These are phyloP conservation scores for Gastrophryne carolinensis DNA, from an alignment of 2,797 vertebrate genomes.

Conservation along the genomic window DNA sequence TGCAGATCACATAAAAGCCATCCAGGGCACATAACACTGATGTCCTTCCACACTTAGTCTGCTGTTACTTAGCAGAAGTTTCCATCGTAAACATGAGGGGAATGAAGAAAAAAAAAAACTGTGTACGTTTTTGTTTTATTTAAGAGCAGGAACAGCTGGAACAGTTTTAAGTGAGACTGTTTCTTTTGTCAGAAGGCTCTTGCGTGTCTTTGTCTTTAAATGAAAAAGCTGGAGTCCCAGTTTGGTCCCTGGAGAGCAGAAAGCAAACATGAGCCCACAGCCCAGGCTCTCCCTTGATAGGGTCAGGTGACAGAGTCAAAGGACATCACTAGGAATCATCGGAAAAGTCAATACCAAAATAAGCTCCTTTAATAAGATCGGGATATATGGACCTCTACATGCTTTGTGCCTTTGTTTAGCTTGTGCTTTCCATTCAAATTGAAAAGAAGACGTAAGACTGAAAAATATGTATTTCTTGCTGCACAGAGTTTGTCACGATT, in stretches of 20 bases:
- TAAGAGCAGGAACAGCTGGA: constrained; percentile 72
- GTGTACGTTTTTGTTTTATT: constrained; percentile 42
- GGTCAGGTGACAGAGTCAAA: constrained; percentile 68
- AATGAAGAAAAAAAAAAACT: constrained; percentile 3
- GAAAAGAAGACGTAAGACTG: neutral
- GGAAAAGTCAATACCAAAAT: constrained; percentile 60
- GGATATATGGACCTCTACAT: constrained; percentile 7
- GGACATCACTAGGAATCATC: constrained; percentile 71
- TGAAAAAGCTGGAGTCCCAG: constrained; percentile 68
- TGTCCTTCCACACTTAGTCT: constrained; percentile 29
- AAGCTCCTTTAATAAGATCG: constrained; percentile 57
- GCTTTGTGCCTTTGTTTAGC: constrained; percentile 3
- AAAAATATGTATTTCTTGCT: neutral
- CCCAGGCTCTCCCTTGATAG: constrained; percentile 66
- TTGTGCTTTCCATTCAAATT: neutral
- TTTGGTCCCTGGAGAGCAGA: constrained; percentile 71
- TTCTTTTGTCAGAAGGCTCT: constrained; percentile 62
- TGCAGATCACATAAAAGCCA: constrained; percentile 2
- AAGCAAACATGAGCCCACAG: constrained; percentile 75
- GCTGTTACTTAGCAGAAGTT: constrained; percentile 34
- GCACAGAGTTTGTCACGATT: constrained; percentile 2
- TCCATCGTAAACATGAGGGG: constrained; percentile 16
- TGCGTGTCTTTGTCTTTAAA: constrained; percentile 70
- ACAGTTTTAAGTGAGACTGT: constrained; percentile 65
- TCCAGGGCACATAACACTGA: constrained; percentile 32